Conservation (phyloP, 2,888 invertebrate genomes). For the Eumacrocentrus americanus region DNA sequence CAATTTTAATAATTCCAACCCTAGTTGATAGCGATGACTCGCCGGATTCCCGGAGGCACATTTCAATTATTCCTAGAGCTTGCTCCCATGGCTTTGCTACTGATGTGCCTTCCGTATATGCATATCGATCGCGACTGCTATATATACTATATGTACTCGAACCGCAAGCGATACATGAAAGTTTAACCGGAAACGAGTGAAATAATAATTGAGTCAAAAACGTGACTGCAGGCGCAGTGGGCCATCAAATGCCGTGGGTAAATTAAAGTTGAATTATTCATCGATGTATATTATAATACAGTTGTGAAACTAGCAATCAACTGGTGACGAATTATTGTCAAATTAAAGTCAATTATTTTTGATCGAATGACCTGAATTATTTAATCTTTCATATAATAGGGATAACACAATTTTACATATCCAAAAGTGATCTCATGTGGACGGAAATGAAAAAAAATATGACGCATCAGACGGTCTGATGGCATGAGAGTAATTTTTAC, state of each 20-base stretch:
- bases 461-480: too few species aligned
- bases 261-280: conserved; percentile 28
- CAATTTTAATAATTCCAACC: conserved; percentile 51
- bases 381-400: not conserved
- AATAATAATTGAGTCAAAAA: conserved; percentile 26
- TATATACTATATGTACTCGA: conserved; percentile 1
- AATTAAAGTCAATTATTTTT: conserved; percentile 19
- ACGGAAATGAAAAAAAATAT: too few species aligned
- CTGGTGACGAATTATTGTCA: conserved; percentile 16
- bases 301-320: conserved; percentile 23
- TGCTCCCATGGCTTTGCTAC: conserved; percentile 39
- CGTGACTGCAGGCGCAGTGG: conserved; percentile 7
- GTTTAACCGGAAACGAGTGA: conserved; percentile 24
- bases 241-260: not conserved
- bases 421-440: not conserved
- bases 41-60: conserved; percentile 43
- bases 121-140: conserved; percentile 33
- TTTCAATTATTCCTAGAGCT: conserved; percentile 48
- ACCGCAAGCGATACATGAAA: conserved; percentile 16
- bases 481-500: conserved; percentile 6
- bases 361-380: conserved; percentile 4
- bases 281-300: conserved; percentile 12
- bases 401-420: not conserved
- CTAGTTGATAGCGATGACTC: conserved; percentile 44
- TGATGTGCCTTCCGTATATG: conserved; percentile 6